Conservation (phyloP, 2,888 invertebrate species). For the Drosophila mayaguana region DNA sequence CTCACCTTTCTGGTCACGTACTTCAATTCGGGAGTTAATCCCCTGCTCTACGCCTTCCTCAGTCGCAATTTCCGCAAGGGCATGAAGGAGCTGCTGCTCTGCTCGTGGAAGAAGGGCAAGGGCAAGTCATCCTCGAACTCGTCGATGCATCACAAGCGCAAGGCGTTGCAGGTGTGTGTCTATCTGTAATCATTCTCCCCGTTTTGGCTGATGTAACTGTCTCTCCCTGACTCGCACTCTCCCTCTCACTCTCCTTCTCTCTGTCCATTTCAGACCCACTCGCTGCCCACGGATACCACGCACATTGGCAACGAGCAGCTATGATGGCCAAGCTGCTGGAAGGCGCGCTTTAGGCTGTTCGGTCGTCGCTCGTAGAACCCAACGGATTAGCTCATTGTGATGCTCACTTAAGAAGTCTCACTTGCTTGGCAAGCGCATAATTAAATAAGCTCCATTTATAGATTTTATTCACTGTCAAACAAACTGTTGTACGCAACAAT, state of each 20-base stretch:
- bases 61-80: conserved; percentile 93
- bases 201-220: too few species aligned
- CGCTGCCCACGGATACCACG: conserved; percentile 85
- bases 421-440: conserved; percentile 32
- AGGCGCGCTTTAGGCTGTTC: conserved; percentile 62
- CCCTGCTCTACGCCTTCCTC: conserved; percentile 94
- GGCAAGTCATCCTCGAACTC: conserved; percentile 84
- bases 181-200: not conserved
- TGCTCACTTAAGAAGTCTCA: conserved; percentile 49
- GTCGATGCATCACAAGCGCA: conserved; percentile 84
- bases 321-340: conserved; percentile 81
- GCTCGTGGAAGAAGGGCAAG: conserved; percentile 86
- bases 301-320: conserved; percentile 85
- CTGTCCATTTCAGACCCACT: conserved; percentile 79
- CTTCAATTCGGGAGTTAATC: conserved; percentile 96
- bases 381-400: conserved; percentile 63
- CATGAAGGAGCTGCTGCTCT: conserved; percentile 92
- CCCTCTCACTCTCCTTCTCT: not conserved
- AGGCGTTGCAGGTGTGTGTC: conserved; percentile 83
- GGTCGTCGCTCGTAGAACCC: conserved; percentile 69
- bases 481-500: conserved; percentile 38
- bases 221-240: too few species aligned
- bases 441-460: conserved; percentile 12
- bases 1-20: conserved; percentile 94
- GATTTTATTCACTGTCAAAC: conserved; percentile 32